These are phyloP conservation scores for Brachystomella parvula DNA, from an alignment of 1,140 invertebrate genomes.

Conservation along the genomic window DNA sequence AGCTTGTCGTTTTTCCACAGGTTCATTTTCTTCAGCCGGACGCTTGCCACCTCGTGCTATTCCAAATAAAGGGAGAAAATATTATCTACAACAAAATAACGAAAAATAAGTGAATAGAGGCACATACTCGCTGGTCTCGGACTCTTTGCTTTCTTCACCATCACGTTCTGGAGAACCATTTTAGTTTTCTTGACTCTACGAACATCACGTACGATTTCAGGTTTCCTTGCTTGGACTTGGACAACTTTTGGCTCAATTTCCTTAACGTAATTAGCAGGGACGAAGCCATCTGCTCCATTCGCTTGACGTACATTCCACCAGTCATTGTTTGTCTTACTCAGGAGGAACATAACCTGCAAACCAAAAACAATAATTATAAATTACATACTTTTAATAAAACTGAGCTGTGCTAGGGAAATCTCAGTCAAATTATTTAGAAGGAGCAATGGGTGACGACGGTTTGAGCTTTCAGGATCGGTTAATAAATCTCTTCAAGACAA, in stretches of 20 bases:
- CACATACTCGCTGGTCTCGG: conserved; percentile 39
- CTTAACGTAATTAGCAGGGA: conserved; percentile 92
- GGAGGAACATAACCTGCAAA: conserved; percentile 69
- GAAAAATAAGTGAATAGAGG: not conserved
- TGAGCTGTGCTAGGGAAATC: not conserved
- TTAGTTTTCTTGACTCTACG: conserved; percentile 83
- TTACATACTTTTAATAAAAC: not conserved
- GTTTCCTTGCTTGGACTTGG: conserved; percentile 70
- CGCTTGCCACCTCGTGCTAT: conserved; percentile 40
- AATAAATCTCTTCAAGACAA: not conserved
- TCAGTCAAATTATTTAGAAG: not conserved
- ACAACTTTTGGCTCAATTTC: conserved; percentile 81
- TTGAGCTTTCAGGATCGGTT: not conserved
- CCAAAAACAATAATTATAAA: not conserved
- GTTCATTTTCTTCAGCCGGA: conserved; percentile 56
- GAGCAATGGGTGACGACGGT: not conserved
- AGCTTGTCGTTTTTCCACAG: conserved; percentile 71
- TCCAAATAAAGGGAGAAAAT: conserved; percentile 5
- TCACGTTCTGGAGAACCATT: conserved; percentile 74
- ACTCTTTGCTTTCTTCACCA: conserved; percentile 46
- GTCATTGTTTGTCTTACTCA: conserved; percentile 91
- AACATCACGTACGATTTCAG: conserved; percentile 70
- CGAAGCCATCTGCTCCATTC: conserved; percentile 88
- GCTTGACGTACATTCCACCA: conserved; percentile 96
- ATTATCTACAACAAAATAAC: not conserved